Base-by-base conservation (phyloP, 2,888 invertebrate species). In the Lasioglossum villosulum region DNA sequence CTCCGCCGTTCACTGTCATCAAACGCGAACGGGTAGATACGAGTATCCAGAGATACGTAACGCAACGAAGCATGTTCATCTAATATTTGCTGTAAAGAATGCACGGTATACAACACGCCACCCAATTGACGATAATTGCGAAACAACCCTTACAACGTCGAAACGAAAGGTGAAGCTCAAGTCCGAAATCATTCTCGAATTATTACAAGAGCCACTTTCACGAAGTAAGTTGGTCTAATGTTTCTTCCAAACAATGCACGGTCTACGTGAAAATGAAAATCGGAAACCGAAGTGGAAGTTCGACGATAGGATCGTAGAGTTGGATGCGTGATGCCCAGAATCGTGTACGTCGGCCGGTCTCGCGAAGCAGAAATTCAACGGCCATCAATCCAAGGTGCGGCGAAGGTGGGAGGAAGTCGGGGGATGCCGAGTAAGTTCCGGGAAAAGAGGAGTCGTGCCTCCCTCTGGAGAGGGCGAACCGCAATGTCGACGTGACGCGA, bases 401-500 rank as follows among this genome's bases (percentile, higher is more conserved):
- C 59, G 48, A 72, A 34, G 27, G 63, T n/a, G 45, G 39, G 45
- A 52, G 78, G 42, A 77, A 70, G 68, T 72, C 52, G 70, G 39
- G 30, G 77, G 81, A 37, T 70, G 76, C 82, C 56, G 63, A 37
- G 70, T 19, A 52, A 74, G 83, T 80, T 71, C 81, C 70, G n/a
- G 48, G 75, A 76, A 77, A 78, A 71, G 82, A 68, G 39, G 75
- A 74, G 34, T 30, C 77, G 84, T 80, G 84, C 63, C 80, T 80
- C 86, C 84, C 86, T 84, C 84, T 78, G 78, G 81, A 75, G 75
- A 68, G 71, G 86, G 86, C 75, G 82, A 82, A 75, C 70, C 80
- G 80, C 82, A 82, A 71, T 74, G 86, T 66, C 42, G 80, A 82
- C 81, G 82, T 81, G 88, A 83, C 78, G 82, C 82, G 80, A 82